Percentiles rank a stretch among this genome's conserved stretches.
phyloP scores from a whole-genome alignment of 2,113 vertebrate species.

The Caranx melampygus region DNA sequence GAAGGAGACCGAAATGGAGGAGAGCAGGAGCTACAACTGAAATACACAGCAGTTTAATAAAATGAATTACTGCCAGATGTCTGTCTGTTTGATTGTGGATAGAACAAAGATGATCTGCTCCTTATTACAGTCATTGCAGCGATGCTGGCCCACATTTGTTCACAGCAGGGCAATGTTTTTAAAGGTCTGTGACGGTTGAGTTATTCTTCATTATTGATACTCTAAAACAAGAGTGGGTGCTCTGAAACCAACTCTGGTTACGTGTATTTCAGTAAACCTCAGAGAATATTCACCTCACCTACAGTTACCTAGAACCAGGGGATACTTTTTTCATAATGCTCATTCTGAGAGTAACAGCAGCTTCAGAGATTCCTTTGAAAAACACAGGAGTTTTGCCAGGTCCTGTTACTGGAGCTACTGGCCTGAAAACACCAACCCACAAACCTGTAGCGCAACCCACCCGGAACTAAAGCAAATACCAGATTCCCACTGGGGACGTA shows the following conservation, averaged over 20 bases:
- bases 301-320: conserved; percentile 28
- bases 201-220: conserved; percentile 54
- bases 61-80: conserved; percentile 22
- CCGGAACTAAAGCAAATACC: conserved; percentile 76
- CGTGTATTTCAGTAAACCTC: conserved; percentile 50
- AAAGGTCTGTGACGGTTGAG: conserved; percentile 39
- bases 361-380: conserved; percentile 40
- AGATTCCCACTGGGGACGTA: conserved; percentile 52
- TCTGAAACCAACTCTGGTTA: conserved; percentile 51
- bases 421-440: conserved; percentile 48
- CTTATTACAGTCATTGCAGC: background rate
- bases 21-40: conserved; percentile 20
- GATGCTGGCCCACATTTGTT: conserved; percentile 18
- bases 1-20: conserved; percentile 15
- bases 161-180: conserved; percentile 17
- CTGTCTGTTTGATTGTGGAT: conserved; percentile 29
- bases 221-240: conserved; percentile 59
- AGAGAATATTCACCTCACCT: conserved; percentile 11
- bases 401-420: conserved; percentile 35
- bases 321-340: conserved; percentile 14
- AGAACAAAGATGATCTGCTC: conserved; percentile 21
- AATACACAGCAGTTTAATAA: conserved; percentile 19
- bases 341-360: conserved; percentile 20
- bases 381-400: conserved; percentile 28
- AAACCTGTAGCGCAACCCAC: conserved; percentile 55